Percentiles rank a stretch among this genome's conserved stretches.
phyloP scores from a whole-genome alignment of 2,113 vertebrate species.

The Pampusana beccarii region DNA sequence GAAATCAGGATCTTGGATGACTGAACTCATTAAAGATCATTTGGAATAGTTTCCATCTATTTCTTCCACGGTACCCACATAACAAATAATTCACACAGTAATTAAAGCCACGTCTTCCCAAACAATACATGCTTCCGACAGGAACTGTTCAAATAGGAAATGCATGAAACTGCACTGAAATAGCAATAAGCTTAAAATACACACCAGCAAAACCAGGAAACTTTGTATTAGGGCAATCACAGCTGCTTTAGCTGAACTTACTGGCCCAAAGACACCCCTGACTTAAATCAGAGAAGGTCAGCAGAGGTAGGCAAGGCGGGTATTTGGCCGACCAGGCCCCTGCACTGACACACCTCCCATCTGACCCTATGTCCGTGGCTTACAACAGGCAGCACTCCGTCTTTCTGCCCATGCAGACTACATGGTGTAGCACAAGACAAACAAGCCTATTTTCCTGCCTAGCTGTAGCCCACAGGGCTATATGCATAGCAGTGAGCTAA shows the following conservation, averaged over 20 bases:
- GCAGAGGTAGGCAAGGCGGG: not conserved
- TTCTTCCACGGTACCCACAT: conserved; percentile 18
- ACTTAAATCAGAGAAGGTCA: not conserved
- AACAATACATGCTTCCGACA: conserved; percentile 60
- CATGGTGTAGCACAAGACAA: not conserved
- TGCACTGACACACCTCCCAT: not conserved
- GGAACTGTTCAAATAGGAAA: conserved; percentile 56
- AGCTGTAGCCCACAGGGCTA: not conserved
- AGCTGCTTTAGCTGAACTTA: not conserved
- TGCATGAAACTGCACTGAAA: conserved; percentile 24
- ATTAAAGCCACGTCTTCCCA: conserved; percentile 53
- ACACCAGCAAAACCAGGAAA: not conserved
- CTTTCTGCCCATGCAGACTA: not conserved
- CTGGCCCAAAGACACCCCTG: not conserved
- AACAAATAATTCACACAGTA: conserved; percentile 58
- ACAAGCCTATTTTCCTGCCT: not conserved
- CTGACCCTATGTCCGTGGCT: not conserved
- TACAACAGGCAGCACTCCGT: not conserved
- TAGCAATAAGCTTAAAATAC: conserved; percentile 53
- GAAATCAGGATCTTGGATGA: conserved; percentile 71
- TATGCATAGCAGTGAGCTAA: not conserved
- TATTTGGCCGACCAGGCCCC: not conserved
- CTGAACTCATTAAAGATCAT: conserved; percentile 65
- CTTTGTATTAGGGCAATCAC: not conserved
- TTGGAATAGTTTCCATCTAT: conserved; percentile 60